These are phyloP conservation scores for Ageneiosus marmoratus DNA, from an alignment of 2,113 vertebrate genomes.

Conservation along the genomic window DNA sequence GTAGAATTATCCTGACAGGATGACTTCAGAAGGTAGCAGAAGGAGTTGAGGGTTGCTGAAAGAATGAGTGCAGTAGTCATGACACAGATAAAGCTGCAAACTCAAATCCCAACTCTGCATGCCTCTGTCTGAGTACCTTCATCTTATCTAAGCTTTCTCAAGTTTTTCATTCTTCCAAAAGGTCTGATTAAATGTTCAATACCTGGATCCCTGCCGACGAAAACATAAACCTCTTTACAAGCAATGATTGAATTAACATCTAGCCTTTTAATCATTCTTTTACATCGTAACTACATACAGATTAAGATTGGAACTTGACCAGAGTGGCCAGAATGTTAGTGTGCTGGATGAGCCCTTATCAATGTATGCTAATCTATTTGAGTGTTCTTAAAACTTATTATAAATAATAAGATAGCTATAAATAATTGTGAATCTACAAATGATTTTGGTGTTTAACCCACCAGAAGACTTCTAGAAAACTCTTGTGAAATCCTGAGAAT, in stretches of 20 bases:
- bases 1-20: neutral
- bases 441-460: no score
- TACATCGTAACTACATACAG: neutral
- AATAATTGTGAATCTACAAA: no score
- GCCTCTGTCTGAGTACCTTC: neutral
- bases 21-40: neutral
- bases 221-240: neutral
- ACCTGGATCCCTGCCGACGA: neutral
- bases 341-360: neutral
- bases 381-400: neutral
- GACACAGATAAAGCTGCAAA: neutral
- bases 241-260: neutral
- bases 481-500: no score
- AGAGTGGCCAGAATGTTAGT: neutral
- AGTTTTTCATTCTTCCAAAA: neutral
- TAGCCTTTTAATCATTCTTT: neutral
- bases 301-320: neutral
- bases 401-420: neutral
- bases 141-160: neutral
- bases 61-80: neutral
- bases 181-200: neutral
- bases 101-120: neutral
- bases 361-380: neutral
- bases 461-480: no score
- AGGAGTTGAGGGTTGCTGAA: neutral